A percentile compares a stretch with the other conserved stretches of the same genome.
These are phyloP conservation scores for Mythimna lalbum DNA, from an alignment of 2,888 invertebrate species.

Conservation along the genomic window DNA sequence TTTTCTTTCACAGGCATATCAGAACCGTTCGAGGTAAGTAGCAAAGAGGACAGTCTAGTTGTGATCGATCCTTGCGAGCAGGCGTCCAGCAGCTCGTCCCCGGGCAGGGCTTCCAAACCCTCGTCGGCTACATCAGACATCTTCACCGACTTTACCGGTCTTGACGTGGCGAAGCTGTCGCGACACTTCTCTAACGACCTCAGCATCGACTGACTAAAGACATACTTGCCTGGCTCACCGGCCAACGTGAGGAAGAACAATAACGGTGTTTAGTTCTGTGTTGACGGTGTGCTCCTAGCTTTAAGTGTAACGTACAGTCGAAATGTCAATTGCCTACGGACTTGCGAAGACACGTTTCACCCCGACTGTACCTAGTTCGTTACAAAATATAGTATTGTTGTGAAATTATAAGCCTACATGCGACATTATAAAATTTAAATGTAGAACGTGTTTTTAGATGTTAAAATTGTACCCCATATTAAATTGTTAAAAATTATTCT, in stretches of 20 bases:
- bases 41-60: slow-evolving; percentile 81
- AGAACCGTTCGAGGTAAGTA: slow-evolving; percentile 87
- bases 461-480: neutral
- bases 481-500: neutral
- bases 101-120: slow-evolving; percentile 70
- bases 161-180: slow-evolving; percentile 86
- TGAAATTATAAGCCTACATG: slow-evolving; percentile 40
- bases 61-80: slow-evolving; percentile 73
- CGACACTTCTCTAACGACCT: slow-evolving; percentile 88
- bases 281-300: slow-evolving; percentile 47
- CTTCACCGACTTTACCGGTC: slow-evolving; percentile 86
- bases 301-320: slow-evolving; percentile 53
- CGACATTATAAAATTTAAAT: slow-evolving; percentile 9
- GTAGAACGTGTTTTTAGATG: slow-evolving; percentile 9
- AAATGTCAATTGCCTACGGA: slow-evolving; percentile 17
- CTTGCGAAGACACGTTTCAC: slow-evolving; percentile 11
- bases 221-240: slow-evolving; percentile 86
- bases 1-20: slow-evolving; percentile 81
- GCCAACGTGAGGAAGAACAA: slow-evolving; percentile 72
- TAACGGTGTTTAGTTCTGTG: slow-evolving; percentile 41
- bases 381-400: slow-evolving; percentile 54
- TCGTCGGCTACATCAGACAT: slow-evolving; percentile 80
- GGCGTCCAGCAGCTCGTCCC: slow-evolving; percentile 75
- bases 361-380: slow-evolving; percentile 29
- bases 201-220: slow-evolving; percentile 89